Conservation (phyloP, 2,888 invertebrate species). For the Drosophila macrothrix region DNA sequence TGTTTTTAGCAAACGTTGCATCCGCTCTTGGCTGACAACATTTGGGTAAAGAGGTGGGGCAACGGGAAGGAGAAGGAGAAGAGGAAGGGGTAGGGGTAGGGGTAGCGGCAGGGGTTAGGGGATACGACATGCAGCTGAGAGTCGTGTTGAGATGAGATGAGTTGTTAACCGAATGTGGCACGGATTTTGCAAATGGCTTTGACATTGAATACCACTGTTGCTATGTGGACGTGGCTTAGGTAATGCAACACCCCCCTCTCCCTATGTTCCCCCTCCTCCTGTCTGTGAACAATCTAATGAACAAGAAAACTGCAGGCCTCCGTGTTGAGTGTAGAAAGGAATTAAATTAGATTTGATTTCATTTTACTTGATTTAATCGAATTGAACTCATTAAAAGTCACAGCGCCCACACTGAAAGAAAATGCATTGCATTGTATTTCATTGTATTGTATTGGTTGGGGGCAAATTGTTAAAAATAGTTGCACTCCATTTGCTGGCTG, state of each 20-base stretch:
- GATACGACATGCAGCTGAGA: background rate
- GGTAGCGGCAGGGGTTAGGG: background rate
- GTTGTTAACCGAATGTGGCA: conserved; percentile 25
- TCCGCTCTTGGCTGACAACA: conserved; percentile 31
- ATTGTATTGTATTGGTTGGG: background rate
- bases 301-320: conserved; percentile 36
- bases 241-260: background rate
- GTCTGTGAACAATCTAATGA: conserved; percentile 36
- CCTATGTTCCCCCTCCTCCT: background rate
- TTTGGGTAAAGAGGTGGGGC: background rate
- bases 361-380: conserved; percentile 48
- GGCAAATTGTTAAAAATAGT: conserved; percentile 41
- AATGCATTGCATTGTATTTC: background rate
- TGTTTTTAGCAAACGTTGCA: conserved; percentile 59
- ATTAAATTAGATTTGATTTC: conserved; percentile 42
- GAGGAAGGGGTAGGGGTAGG: accelerated
- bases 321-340: conserved; percentile 15
- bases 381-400: conserved; percentile 45
- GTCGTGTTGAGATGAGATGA: conserved; percentile 6
- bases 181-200: conserved; percentile 46
- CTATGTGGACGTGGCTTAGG: conserved; percentile 10
- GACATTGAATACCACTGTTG: conserved; percentile 49
- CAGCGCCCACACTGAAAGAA: conserved; percentile 13
- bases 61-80: no score
- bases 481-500: conserved; percentile 11